Evolutionary conservation across 2,888 invertebrate genomes (phyloP).

Genomic region (Magallana nippona): DNA sequence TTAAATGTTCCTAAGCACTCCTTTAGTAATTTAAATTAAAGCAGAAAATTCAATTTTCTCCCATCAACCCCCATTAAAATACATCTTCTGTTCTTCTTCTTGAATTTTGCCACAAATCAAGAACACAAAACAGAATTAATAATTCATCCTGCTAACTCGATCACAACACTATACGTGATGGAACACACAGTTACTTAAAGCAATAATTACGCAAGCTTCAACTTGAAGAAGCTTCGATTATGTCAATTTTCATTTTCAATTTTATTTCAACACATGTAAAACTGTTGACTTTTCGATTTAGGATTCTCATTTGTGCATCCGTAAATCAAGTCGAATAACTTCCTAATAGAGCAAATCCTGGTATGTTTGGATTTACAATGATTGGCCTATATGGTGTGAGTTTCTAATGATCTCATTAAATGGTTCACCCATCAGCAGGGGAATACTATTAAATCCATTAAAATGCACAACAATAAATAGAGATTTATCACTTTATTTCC

Average conservation of each 20-base stretch:
- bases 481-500: slow-evolving; percentile 32
- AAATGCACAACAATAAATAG: slow-evolving; percentile 25
- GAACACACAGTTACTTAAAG: slow-evolving; percentile 21
- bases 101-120: slow-evolving; percentile 30
- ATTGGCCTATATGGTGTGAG: slow-evolving; percentile 30
- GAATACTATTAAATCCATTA: slow-evolving; percentile 34
- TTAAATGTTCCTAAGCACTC: not conserved
- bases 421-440: slow-evolving; percentile 22
- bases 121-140: slow-evolving; percentile 37
- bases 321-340: slow-evolving; percentile 35
- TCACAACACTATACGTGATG: slow-evolving; percentile 17
- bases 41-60: slow-evolving; percentile 28
- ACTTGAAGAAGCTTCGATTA: slow-evolving; percentile 3
- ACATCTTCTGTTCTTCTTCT: not conserved
- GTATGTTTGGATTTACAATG: slow-evolving; percentile 24
- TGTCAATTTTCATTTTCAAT: slow-evolving; percentile 40
- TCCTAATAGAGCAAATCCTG: slow-evolving; percentile 14
- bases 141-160: slow-evolving; percentile 25
- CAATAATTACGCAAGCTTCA: slow-evolving; percentile 36
- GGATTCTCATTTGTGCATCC: slow-evolving; percentile 8
- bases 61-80: slow-evolving; percentile 27
- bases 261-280: slow-evolving; percentile 41
- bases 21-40: slow-evolving; percentile 9
- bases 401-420: slow-evolving; percentile 30
- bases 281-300: slow-evolving; percentile 38